Conservation (phyloP, 2,888 invertebrate genomes). For the Myopa tessellatipennis region DNA sequence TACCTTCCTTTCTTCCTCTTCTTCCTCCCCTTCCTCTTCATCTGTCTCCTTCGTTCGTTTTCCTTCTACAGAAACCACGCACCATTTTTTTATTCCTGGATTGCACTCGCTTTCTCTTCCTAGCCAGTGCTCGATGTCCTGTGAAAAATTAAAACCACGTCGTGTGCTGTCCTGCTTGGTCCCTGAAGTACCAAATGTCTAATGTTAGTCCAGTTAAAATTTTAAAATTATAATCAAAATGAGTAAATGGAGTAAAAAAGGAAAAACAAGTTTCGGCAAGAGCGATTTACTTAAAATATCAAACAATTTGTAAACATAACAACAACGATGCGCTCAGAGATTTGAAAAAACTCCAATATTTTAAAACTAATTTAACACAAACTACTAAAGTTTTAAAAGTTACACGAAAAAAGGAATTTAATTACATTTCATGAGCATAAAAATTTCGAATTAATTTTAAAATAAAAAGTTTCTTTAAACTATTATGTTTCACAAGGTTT, state of each 20-base stretch:
- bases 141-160: background rate
- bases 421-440: no score
- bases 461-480: no score
- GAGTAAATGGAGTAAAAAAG: background rate
- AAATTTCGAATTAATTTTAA: no score
- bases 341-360: background rate
- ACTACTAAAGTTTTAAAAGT: no score
- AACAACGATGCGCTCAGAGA: background rate
- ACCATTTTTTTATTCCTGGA: no score
- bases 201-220: background rate
- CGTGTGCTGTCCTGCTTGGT: background rate
- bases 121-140: background rate
- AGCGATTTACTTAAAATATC: background rate
- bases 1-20: no score
- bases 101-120: background rate
- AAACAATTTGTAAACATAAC: background rate
- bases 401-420: no score
- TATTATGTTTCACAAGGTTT: no score
- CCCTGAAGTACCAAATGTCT: background rate
- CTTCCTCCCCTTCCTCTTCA: background rate
- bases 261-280: background rate
- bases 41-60: background rate
- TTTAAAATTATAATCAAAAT: background rate
- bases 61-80: slow-evolving; percentile 2
- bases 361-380: no score